Conservation (phyloP, 2,797 vertebrate genomes). For the Mormyrus hasselquistii region DNA sequence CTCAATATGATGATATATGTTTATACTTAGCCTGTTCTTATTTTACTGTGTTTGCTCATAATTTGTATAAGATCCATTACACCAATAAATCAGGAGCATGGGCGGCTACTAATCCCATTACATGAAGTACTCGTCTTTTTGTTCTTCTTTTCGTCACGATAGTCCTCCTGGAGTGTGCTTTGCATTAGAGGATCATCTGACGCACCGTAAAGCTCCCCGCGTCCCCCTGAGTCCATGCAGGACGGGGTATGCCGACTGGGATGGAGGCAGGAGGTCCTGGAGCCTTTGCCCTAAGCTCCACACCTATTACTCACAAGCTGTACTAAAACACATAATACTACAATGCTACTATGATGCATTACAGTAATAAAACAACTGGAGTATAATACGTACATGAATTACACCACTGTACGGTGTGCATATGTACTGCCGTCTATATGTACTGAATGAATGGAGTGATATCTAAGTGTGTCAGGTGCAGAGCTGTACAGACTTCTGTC, state of each 20-base stretch:
- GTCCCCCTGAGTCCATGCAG: background rate
- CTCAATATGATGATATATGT: background rate
- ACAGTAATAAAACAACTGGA: background rate
- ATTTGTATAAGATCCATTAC: background rate
- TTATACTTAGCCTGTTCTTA: background rate
- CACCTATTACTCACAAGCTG: background rate
- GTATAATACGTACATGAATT: background rate
- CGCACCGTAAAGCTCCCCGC: background rate
- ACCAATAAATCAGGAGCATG: background rate
- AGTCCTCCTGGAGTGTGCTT: background rate
- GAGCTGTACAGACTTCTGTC: background rate
- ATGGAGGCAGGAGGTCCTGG: background rate
- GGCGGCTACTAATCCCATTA: background rate
- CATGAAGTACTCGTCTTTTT: background rate
- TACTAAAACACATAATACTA: background rate
- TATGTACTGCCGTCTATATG: background rate
- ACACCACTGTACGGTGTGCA: background rate
- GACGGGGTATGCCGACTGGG: background rate
- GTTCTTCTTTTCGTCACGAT: background rate
- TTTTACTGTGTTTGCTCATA: background rate
- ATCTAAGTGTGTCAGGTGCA: background rate
- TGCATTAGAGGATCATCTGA: background rate
- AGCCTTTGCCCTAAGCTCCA: background rate
- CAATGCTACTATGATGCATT: background rate
- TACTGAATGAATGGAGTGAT: background rate